Percentiles rank a stretch among this genome's conserved stretches.
Conservation (phyloP, 2,113 vertebrate genomes). For the Tauraco erythrolophus region DNA sequence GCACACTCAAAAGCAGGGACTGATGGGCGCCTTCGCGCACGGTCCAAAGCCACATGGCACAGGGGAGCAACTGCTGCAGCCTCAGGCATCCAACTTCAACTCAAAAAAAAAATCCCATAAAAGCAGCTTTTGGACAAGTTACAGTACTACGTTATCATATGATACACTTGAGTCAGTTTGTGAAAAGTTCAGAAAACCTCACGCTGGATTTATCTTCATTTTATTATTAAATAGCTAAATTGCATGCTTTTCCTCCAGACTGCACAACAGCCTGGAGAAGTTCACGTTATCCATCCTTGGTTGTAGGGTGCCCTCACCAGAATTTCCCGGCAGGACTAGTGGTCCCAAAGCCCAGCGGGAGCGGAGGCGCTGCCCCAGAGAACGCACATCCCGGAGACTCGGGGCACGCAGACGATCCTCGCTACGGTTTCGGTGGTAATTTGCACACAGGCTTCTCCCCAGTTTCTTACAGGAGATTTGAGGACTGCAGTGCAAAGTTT, state of each 20-base stretch:
- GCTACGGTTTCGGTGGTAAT: neutral
- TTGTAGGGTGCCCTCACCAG: neutral
- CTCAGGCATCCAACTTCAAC: rapidly evolving
- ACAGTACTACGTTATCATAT: rapidly evolving
- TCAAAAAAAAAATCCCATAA: rapidly evolving
- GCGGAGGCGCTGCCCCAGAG: neutral
- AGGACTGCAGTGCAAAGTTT: neutral
- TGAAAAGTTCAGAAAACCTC: neutral
- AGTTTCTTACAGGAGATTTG: neutral
- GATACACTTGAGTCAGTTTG: neutral
- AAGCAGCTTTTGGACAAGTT: neutral
- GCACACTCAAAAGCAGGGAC: neutral
- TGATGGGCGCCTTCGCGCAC: rapidly evolving
- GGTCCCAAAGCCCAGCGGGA: neutral
- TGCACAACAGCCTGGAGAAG: neutral
- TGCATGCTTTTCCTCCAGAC: neutral
- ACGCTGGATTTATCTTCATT: rapidly evolving
- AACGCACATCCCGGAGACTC: rapidly evolving
- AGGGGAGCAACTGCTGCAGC: rapidly evolving
- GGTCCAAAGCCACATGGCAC: rapidly evolving
- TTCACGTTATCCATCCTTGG: rapidly evolving
- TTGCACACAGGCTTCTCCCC: neutral
- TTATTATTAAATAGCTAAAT: neutral
- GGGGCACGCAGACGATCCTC: rapidly evolving
- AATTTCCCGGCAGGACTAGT: neutral